phyloP scores from a whole-genome alignment of 2,888 invertebrate genomes.

The Myopa tessellatipennis region DNA sequence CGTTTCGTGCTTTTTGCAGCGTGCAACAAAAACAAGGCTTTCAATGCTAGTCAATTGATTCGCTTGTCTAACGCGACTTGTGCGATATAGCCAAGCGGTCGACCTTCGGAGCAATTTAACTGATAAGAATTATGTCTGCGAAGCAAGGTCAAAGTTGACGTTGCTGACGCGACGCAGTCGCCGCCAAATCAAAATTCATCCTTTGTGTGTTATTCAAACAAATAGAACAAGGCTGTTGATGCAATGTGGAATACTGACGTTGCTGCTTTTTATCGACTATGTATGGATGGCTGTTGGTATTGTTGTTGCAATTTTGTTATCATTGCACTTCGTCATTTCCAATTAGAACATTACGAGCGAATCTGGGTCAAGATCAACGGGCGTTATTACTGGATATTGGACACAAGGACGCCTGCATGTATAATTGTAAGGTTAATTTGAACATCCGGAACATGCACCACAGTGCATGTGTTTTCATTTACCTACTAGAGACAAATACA shows the following conservation, averaged over 20 bases:
- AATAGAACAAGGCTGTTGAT: conserved; percentile 42
- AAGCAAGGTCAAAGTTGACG: conserved; percentile 40
- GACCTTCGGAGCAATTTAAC: conserved; percentile 44
- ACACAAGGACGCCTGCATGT: conserved; percentile 59
- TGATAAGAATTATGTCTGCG: conserved; percentile 42
- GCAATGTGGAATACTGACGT: conserved; percentile 1
- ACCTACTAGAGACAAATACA: conserved; percentile 3
- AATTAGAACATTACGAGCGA: conserved; percentile 48
- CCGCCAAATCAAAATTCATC: conserved; percentile 40
- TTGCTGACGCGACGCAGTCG: conserved; percentile 24
- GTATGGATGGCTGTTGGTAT: background rate
- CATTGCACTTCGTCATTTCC: conserved; percentile 30
- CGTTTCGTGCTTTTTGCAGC: conserved; percentile 15
- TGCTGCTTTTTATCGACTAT: conserved; percentile 12
- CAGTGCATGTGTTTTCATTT: conserved; percentile 6
- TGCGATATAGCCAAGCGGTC: conserved; percentile 19
- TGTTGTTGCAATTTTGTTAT: conserved; percentile 16
- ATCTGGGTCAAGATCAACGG: conserved; percentile 63
- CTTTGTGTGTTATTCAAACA: conserved; percentile 43
- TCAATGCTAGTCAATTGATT: conserved; percentile 40
- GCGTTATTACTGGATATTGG: conserved; percentile 63
- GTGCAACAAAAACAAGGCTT: conserved; percentile 27
- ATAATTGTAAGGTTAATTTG: conserved; percentile 5
- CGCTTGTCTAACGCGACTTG: conserved; percentile 30
- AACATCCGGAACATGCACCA: conserved; percentile 9